Conservation (phyloP, 1,140 invertebrate genomes). For the Lamellibrachia luymesi region DNA sequence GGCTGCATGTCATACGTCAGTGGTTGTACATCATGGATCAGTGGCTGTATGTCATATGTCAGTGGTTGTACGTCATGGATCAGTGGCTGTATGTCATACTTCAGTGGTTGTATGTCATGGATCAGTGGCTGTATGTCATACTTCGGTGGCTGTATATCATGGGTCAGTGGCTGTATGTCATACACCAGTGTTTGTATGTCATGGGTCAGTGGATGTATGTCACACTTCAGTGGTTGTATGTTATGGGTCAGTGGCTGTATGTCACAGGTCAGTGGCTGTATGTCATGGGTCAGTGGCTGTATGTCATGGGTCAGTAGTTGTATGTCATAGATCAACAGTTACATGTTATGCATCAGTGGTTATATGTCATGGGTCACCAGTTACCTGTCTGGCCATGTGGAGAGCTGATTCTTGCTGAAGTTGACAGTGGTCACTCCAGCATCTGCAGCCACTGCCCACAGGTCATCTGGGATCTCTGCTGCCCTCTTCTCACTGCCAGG, state of each 20-base stretch:
- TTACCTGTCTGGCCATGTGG: conserved; percentile 21
- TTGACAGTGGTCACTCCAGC: conserved; percentile 75
- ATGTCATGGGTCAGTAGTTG: background rate
- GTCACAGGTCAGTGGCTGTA: background rate
- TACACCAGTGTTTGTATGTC: background rate
- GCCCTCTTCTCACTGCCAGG: conserved; percentile 62
- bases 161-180: background rate
- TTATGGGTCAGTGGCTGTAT: background rate
- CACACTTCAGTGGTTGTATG: background rate
- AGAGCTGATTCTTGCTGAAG: conserved; percentile 76
- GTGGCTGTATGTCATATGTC: background rate
- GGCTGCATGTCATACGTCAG: background rate
- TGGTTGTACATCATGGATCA: background rate
- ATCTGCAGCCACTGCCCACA: conserved; percentile 69
- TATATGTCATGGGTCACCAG: background rate
- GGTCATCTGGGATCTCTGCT: conserved; percentile 66
- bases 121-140: background rate
- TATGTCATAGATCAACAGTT: background rate
- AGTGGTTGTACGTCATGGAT: background rate
- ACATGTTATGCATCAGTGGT: background rate
- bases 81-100: background rate
- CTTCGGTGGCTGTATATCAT: background rate
- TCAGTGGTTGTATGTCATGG: background rate
- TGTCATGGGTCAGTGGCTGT: background rate
- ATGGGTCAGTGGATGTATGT: background rate